These are phyloP conservation scores for Rhogogaster chlorosoma DNA, from an alignment of 2,888 invertebrate genomes.

Conservation along the genomic window DNA sequence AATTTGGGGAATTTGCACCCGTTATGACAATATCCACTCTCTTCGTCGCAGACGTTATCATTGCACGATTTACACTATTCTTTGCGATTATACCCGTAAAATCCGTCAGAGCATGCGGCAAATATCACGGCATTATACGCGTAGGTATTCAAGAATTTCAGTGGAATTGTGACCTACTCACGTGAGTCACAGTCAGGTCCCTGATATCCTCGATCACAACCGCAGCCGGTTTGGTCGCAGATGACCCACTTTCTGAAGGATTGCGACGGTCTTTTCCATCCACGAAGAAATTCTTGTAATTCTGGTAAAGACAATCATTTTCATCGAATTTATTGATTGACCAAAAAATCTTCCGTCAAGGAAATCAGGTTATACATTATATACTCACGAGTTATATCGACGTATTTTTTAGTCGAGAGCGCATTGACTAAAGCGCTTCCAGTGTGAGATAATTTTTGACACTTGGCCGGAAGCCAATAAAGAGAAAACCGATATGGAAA, in stretches of 20 bases:
- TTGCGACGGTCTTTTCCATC: background rate
- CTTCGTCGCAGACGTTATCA: constrained; percentile 52
- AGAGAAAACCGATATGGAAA: no score
- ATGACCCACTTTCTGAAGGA: background rate
- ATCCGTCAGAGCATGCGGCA: constrained; percentile 58
- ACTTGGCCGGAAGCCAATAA: no score
- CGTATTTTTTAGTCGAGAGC: background rate
- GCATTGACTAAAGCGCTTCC: background rate
- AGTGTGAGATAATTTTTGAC: constrained; percentile 20
- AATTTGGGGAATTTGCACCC: no score
- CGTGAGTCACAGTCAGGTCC: background rate
- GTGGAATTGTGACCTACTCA: background rate
- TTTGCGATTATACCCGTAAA: constrained; percentile 66
- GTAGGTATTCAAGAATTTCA: background rate
- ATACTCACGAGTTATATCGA: background rate
- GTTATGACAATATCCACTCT: no score
- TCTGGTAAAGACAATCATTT: background rate
- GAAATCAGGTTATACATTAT: background rate
- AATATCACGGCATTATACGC: background rate
- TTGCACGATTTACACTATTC: constrained; percentile 62
- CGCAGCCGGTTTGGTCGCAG: background rate
- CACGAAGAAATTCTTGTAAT: background rate
- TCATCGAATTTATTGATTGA: no score
- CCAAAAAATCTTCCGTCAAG: no score
- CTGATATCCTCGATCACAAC: background rate